Evolutionary conservation across 2,113 vertebrate species (phyloP).

Genomic region (Sinocyclocheilus anshuiensis): DNA sequence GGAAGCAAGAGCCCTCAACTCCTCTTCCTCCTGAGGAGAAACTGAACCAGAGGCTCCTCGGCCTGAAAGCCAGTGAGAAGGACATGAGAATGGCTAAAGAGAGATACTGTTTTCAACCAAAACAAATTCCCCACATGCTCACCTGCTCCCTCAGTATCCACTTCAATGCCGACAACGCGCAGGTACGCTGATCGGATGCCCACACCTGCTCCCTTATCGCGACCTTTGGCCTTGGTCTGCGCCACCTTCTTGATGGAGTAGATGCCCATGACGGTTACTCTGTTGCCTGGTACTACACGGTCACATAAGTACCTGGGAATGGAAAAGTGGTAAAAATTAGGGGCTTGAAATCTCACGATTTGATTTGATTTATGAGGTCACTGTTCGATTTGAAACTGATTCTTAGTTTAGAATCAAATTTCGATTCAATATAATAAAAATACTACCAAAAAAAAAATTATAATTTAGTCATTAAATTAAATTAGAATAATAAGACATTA

Average conservation of each 20-base stretch:
- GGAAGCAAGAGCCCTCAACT: conserved; percentile 83
- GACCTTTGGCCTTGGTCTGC: conserved; percentile 77
- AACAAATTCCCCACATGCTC: conserved; percentile 23
- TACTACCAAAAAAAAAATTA: too few species aligned
- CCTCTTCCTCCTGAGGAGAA: conserved; percentile 92
- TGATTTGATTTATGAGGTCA: too few species aligned
- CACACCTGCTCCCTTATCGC: conserved; percentile 82
- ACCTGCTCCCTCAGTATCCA: conserved; percentile 93
- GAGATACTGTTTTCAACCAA: background rate
- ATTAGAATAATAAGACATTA: too few species aligned
- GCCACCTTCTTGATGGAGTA: conserved; percentile 95
- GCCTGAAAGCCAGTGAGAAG: conserved; percentile 66
- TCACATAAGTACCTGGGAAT: conserved; percentile 82
- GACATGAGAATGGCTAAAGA: background rate
- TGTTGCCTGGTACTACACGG: conserved; percentile 93
- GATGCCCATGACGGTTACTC: conserved; percentile 96
- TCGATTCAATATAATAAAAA: too few species aligned
- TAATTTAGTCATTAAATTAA: too few species aligned
- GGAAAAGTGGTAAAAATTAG: background rate
- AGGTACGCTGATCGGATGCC: conserved; percentile 92
- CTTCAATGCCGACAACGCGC: conserved; percentile 90
- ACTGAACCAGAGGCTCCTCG: conserved; percentile 80
- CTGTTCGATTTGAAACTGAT: too few species aligned
- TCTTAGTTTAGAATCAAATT: too few species aligned
- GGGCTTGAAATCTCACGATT: too few species aligned